Evolutionary conservation across 2,888 invertebrate genomes (phyloP).

Genomic region (Agriopis aurantiaria): DNA sequence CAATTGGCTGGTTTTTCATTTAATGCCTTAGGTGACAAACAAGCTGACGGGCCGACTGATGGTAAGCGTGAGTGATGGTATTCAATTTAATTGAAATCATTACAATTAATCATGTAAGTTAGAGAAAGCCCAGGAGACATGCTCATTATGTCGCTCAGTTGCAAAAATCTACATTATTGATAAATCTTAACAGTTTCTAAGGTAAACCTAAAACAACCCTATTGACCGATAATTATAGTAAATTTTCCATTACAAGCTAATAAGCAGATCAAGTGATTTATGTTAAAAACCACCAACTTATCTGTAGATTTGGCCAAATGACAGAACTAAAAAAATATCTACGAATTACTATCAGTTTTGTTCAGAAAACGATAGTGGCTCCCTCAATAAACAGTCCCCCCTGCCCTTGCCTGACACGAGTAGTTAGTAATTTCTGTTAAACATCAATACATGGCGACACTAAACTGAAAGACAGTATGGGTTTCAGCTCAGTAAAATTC

Average conservation of each 20-base stretch:
- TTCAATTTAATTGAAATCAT: too few relatives aligned
- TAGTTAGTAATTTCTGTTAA: slow-evolving; percentile 19
- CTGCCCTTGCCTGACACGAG: background rate
- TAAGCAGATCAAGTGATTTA: slow-evolving; percentile 5
- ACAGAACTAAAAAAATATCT: background rate
- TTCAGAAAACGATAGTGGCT: background rate
- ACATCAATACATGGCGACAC: background rate
- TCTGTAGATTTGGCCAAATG: background rate
- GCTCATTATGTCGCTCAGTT: too few relatives aligned
- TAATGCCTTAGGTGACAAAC: too few relatives aligned
- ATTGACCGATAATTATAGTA: too few relatives aligned
- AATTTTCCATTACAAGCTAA: background rate
- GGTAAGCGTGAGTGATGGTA: too few relatives aligned
- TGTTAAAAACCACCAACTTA: background rate
- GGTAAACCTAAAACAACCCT: too few relatives aligned
- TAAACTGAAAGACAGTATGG: slow-evolving; percentile 3
- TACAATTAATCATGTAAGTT: too few relatives aligned
- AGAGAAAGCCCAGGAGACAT: too few relatives aligned
- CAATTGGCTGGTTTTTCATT: too few relatives aligned
- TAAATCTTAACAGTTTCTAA: too few relatives aligned
- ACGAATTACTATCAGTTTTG: background rate
- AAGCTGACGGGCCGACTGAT: too few relatives aligned
- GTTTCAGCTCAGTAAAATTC: background rate
- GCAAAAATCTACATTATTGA: too few relatives aligned
- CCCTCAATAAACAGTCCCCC: background rate